Evolutionary conservation across 2,113 vertebrate species (phyloP).

Genomic region (Monarcha castaneiventris): DNA sequence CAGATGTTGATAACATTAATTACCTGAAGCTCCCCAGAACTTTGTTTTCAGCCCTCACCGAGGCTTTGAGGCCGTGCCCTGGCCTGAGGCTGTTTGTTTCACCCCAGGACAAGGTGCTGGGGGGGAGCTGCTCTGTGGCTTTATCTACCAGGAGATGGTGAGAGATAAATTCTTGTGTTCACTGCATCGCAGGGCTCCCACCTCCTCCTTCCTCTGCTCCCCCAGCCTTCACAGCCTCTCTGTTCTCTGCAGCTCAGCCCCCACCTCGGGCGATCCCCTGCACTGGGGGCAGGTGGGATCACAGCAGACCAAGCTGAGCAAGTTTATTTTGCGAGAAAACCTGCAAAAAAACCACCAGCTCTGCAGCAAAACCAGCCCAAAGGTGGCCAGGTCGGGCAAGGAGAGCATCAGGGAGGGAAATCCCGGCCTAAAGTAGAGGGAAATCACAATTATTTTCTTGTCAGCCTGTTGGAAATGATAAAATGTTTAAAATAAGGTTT

Average conservation of each 20-base stretch:
- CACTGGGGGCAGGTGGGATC: background rate
- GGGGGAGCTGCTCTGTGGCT: background rate
- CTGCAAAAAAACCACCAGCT: background rate
- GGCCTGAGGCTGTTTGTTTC: background rate
- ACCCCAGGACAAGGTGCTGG: background rate
- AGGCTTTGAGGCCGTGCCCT: background rate
- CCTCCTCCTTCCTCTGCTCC: background rate
- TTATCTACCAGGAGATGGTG: background rate
- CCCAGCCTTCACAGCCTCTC: background rate
- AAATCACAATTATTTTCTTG: background rate
- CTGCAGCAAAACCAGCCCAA: background rate
- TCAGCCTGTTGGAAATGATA: background rate
- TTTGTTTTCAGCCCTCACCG: background rate
- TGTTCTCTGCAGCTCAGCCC: background rate
- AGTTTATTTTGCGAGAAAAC: background rate
- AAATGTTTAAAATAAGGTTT: background rate
- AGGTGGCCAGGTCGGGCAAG: background rate
- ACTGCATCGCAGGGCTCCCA: background rate
- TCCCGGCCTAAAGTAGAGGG: background rate
- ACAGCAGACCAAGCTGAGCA: background rate
- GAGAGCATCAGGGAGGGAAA: background rate
- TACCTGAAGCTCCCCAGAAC: background rate
- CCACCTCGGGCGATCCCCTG: background rate
- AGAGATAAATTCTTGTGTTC: background rate
- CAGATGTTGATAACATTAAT: background rate